These are phyloP conservation scores for Halcyon leucocephala DNA, from an alignment of 2,797 vertebrate genomes.

Conservation along the genomic window DNA sequence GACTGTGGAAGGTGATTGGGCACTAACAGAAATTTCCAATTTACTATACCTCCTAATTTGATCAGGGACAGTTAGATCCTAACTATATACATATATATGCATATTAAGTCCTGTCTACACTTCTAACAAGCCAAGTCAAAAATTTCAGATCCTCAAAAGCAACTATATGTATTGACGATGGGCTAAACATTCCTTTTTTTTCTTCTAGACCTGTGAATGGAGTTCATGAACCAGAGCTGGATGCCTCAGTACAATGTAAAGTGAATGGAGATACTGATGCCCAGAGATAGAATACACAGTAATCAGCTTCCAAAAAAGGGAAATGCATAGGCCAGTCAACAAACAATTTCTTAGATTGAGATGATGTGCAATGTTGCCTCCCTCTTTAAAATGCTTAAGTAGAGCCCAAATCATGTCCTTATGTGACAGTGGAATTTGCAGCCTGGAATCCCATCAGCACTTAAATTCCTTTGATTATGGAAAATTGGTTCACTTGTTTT, in stretches of 20 bases:
- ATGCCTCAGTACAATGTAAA: not conserved
- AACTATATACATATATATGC: not conserved
- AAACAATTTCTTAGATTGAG: not conserved
- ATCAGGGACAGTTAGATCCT: not conserved
- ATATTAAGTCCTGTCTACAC: not conserved
- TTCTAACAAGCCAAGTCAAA: not conserved
- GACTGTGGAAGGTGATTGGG: not conserved
- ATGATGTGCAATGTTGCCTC: not conserved
- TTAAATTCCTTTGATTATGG: slow-evolving; percentile 22
- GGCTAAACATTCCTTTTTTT: not conserved
- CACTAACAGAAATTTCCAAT: not conserved
- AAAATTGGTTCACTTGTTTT: slow-evolving; percentile 13
- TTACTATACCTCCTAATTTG: not conserved
- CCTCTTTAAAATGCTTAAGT: not conserved
- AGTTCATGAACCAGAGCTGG: not conserved
- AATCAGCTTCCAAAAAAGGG: not conserved
- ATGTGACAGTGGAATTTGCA: slow-evolving; percentile 16
- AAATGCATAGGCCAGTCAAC: not conserved
- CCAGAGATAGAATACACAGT: not conserved
- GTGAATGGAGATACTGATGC: not conserved
- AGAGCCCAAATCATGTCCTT: not conserved
- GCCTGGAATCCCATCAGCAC: not conserved
- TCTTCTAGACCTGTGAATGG: not conserved
- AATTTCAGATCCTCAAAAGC: not conserved
- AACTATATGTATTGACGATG: not conserved